A percentile compares a stretch with the other conserved stretches of the same genome.
These are phyloP conservation scores for Zaprionus lachaisei DNA, from an alignment of 1,140 invertebrate species.

Conservation along the genomic window DNA sequence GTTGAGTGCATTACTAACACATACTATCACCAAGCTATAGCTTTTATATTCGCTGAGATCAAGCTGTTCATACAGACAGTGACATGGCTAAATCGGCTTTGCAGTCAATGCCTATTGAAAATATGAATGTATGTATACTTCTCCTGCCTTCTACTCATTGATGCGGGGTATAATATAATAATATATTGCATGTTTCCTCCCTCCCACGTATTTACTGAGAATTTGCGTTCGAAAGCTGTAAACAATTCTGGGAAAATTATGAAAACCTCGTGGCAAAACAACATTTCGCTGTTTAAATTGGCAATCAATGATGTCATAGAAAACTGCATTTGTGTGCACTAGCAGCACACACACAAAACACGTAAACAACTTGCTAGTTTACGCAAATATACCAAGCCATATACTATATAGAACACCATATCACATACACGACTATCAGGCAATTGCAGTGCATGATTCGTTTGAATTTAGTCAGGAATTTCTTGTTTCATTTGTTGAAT, in stretches of 20 bases:
- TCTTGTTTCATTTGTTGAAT: neutral
- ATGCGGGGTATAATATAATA: neutral
- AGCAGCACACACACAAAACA: neutral
- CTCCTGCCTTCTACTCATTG: too few relatives aligned
- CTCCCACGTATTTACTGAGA: neutral
- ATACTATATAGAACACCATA: too few relatives aligned
- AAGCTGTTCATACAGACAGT: too few relatives aligned
- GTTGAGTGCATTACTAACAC: too few relatives aligned
- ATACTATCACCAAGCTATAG: too few relatives aligned
- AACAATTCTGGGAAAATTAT: neutral
- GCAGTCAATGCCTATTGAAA: too few relatives aligned
- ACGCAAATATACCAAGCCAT: neutral
- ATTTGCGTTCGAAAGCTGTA: neutral
- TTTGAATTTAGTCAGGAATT: neutral
- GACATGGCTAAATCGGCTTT: too few relatives aligned
- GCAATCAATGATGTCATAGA: constrained; percentile 1
- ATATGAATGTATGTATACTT: too few relatives aligned
- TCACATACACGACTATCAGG: neutral
- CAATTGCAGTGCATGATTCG: neutral
- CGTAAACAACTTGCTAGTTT: neutral
- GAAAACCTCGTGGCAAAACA: constrained; percentile 1
- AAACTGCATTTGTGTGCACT: neutral
- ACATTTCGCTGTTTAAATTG: constrained; percentile 1
- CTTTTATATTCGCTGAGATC: too few relatives aligned
- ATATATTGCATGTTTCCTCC: neutral